Conservation (phyloP, 2,113 vertebrate species). For the Kryptolebias marmoratus region DNA sequence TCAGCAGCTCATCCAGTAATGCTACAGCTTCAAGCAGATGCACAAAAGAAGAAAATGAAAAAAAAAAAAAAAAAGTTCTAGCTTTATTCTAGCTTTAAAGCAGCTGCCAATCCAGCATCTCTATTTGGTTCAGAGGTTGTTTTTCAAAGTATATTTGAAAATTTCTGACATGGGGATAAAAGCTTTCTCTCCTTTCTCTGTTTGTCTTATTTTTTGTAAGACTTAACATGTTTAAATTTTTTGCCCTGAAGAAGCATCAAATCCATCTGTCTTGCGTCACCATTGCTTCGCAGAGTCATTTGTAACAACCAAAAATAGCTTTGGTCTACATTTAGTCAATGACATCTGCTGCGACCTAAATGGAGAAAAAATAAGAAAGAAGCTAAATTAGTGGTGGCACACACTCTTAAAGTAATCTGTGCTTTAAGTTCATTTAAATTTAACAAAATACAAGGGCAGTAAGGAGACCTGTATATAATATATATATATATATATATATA, state of each 20-base stretch:
- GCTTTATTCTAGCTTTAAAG: slow-evolving; percentile 43
- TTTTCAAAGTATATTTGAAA: slow-evolving; percentile 38
- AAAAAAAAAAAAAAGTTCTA: slow-evolving; percentile 29
- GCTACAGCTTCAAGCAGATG: slow-evolving; percentile 55
- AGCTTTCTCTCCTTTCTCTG: slow-evolving; percentile 29
- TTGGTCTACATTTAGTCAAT: slow-evolving; percentile 72
- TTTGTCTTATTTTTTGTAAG: slow-evolving; percentile 13
- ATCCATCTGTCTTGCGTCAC: slow-evolving; percentile 56
- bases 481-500: too few relatives aligned
- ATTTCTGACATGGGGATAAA: slow-evolving; percentile 32
- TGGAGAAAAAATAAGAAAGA: slow-evolving; percentile 56
- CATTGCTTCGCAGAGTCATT: slow-evolving; percentile 66
- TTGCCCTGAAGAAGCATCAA: slow-evolving; percentile 28
- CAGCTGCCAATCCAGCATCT: slow-evolving; percentile 55
- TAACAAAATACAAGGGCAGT: slow-evolving; percentile 2
- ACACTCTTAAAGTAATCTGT: slow-evolving; percentile 30
- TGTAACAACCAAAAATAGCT: slow-evolving; percentile 69
- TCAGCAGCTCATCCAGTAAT: slow-evolving; percentile 67
- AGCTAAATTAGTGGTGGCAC: slow-evolving; percentile 49
- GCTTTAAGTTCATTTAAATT: slow-evolving; percentile 23
- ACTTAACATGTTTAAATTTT: slow-evolving; percentile 25
- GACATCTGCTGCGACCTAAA: slow-evolving; percentile 70
- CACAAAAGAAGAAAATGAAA: slow-evolving; percentile 43
- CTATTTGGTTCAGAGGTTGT: slow-evolving; percentile 18
- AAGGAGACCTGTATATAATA: background rate